Evolutionary conservation across 2,888 invertebrate genomes (phyloP).

Genomic region (Spicauda simplicius): DNA sequence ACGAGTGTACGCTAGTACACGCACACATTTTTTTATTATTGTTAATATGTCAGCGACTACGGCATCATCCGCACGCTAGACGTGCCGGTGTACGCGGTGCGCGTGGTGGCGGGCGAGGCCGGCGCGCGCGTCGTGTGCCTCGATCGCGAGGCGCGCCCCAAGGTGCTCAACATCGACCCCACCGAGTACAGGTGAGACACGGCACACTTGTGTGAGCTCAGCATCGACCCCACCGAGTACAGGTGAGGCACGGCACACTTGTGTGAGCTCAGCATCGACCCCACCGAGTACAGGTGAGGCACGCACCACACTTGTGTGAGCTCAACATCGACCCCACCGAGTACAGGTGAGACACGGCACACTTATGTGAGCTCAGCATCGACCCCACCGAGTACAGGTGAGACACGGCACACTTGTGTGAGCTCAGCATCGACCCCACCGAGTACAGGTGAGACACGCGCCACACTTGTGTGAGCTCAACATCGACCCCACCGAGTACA

Average conservation of each 20-base stretch:
- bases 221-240: too few species aligned
- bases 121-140: slow-evolving; percentile 92
- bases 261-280: too few species aligned
- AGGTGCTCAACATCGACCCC: slow-evolving; percentile 96
- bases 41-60: slow-evolving; percentile 95
- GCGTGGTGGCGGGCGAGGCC: slow-evolving; percentile 92
- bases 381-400: too few species aligned
- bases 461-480: slow-evolving; percentile 94
- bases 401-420: too few species aligned
- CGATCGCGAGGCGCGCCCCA: slow-evolving; percentile 95
- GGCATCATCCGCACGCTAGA: slow-evolving; percentile 99
- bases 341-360: slow-evolving; percentile 86
- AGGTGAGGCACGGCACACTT: too few species aligned
- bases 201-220: too few species aligned
- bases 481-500: slow-evolving; percentile 99
- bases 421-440: too few species aligned
- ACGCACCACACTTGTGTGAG: slow-evolving; percentile 93
- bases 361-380: too few species aligned
- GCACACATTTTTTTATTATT: too few species aligned
- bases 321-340: slow-evolving; percentile 98
- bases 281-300: too few species aligned
- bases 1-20: too few species aligned
- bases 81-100: slow-evolving; percentile 97
- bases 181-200: slow-evolving; percentile 93
- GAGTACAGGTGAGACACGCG: slow-evolving; percentile 96